These are phyloP conservation scores for Vireo altiloquus DNA, from an alignment of 2,113 vertebrate genomes.

Conservation along the genomic window DNA sequence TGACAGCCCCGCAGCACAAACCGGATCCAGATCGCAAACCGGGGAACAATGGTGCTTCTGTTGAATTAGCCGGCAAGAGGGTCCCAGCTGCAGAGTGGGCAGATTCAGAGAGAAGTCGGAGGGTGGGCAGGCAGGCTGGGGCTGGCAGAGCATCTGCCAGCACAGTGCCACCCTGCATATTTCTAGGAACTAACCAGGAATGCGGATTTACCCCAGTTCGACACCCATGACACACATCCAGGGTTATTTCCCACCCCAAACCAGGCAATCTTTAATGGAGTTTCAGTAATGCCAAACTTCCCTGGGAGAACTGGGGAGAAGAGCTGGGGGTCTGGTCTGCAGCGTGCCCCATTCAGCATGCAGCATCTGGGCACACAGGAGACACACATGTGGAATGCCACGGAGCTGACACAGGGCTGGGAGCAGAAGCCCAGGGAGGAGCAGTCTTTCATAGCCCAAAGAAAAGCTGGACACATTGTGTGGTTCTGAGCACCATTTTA, in stretches of 20 bases:
- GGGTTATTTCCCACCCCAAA: not conserved
- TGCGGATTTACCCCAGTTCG: not conserved
- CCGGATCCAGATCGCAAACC: accelerated
- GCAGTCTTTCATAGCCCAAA: not conserved
- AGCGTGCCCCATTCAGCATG: accelerated
- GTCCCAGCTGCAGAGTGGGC: not conserved
- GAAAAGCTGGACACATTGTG: not conserved
- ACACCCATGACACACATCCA: not conserved
- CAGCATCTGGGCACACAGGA: accelerated
- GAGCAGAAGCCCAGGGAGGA: not conserved
- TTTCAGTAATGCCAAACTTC: not conserved
- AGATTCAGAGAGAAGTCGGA: not conserved
- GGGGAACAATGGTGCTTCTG: not conserved
- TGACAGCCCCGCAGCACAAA: not conserved
- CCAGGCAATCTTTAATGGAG: not conserved
- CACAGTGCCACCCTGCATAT: accelerated
- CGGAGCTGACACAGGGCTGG: accelerated
- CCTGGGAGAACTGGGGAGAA: not conserved
- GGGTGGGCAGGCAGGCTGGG: not conserved
- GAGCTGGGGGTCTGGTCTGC: not conserved
- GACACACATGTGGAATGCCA: no score
- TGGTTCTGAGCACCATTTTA: constrained; percentile 71
- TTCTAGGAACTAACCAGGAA: constrained; percentile 2
- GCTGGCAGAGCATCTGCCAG: not conserved
- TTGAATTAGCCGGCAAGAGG: not conserved